Evolutionary conservation across 1,140 invertebrate species (phyloP), one percentile per base, ranked within the genome.

Genomic region (Solen grandis): DNA sequence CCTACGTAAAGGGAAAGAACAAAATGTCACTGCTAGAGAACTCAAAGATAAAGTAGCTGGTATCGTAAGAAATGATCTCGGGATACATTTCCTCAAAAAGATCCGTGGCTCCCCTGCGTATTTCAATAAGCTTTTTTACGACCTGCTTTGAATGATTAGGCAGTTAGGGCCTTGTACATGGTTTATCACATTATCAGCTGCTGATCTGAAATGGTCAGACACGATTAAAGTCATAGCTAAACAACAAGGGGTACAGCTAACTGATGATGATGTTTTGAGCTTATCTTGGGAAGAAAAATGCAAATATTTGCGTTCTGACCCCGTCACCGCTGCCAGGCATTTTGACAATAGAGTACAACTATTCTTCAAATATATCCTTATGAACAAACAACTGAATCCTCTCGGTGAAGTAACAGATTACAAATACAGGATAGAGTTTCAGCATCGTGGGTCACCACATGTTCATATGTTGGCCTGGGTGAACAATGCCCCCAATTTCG

Each of bases 281-380:
- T 41, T 66, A 41, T 38, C 62, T 38, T 66, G 62, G 33, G 33
- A 66, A 66, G 33, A 66, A 35, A 66, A 36, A 38, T 66, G 62
- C 38, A 66, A 22, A 66, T 38, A 41, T 10, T 36, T 66, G 62
- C 4, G 62, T 38, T 38, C 33, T 66, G 38, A 66, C 38, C 62
- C 62, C 35, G 62, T 66, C 13, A 66, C 62, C 22, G 62, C 62
- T 41, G 62, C 62, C 38, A 66, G 62, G 38, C 62, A 66, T 66
- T 66, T 66, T 66, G 62, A 66, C 38, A 38, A 66, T 66, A 66
- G n/a, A 66, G 62, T 66, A 66, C 62, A 66, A 66, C 62, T 38
- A 41, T 66, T 66, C 63, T 65, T 65, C 62, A 35, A 38, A 22
- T 65, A 35, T 63, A 63, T 35, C 33, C 27, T 63, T 35, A 63